Evolutionary conservation across 64 coral and sea anemone species (phyloP).

Genomic region (Trachythela sp.): DNA sequence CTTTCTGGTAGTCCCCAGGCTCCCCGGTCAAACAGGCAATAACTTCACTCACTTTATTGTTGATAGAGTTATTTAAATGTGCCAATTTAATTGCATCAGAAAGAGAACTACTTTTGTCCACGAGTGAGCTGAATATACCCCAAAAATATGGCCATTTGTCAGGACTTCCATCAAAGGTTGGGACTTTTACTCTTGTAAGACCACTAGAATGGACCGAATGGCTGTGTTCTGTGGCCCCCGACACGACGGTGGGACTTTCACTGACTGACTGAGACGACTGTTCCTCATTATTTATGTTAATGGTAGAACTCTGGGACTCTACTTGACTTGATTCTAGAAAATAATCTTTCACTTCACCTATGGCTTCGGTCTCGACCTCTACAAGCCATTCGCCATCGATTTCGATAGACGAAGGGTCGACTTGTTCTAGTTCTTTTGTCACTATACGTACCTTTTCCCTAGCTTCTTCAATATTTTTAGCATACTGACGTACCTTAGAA

Average conservation of each 20-base stretch:
- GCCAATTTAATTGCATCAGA: slow-evolving; percentile 32
- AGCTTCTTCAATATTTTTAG: background rate
- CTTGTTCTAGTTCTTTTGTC: background rate
- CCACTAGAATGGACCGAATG: background rate
- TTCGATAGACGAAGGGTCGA: background rate
- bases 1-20: slow-evolving; percentile 29
- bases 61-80: slow-evolving; percentile 31
- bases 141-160: slow-evolving; percentile 50
- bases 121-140: slow-evolving; percentile 45
- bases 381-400: slow-evolving; percentile 34
- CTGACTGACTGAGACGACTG: background rate
- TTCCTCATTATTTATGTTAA: background rate
- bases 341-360: slow-evolving; percentile 34
- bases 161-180: slow-evolving; percentile 29
- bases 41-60: background rate
- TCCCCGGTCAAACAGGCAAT: slow-evolving; percentile 32
- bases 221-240: background rate
- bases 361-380: slow-evolving; percentile 29
- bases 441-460: background rate
- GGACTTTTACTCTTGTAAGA: slow-evolving; percentile 32
- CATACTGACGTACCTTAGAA: background rate
- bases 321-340: background rate
- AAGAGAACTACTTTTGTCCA: slow-evolving; percentile 1
- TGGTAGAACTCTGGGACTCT: background rate
- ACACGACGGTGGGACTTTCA: background rate